These are phyloP conservation scores for Apaloderma vittatum DNA, from an alignment of 2,113 vertebrate species.

Conservation along the genomic window DNA sequence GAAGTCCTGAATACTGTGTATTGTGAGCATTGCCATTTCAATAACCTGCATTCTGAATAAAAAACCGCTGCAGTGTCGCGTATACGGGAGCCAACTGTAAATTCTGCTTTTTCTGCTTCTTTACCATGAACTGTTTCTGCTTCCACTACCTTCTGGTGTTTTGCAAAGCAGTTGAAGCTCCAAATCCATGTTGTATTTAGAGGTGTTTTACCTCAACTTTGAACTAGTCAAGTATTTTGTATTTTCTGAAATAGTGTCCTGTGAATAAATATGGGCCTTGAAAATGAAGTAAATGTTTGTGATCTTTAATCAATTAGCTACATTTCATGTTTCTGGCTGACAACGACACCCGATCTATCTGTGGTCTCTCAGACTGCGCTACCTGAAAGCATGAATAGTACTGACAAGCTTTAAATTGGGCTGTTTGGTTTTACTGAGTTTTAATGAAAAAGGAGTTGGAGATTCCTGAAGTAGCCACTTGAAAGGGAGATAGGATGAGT, in stretches of 20 bases:
- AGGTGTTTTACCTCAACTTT: background rate
- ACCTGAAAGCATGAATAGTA: background rate
- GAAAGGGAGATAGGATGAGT: background rate
- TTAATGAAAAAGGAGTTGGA: slow-evolving; percentile 35
- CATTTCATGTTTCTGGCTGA: too few relatives aligned
- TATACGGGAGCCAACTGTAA: background rate
- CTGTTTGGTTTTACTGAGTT: slow-evolving; percentile 25
- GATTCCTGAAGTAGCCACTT: background rate
- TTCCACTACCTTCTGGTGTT: background rate
- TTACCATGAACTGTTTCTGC: background rate
- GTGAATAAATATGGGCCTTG: background rate
- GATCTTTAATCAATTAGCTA: background rate
- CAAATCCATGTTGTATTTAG: background rate
- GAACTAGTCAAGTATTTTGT: background rate
- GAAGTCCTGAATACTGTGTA: background rate
- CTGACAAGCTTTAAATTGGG: slow-evolving; percentile 10
- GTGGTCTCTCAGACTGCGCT: background rate
- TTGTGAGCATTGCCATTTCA: background rate
- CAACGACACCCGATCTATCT: background rate
- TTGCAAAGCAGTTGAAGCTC: background rate
- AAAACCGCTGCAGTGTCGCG: background rate
- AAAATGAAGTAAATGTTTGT: background rate
- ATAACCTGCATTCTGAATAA: background rate
- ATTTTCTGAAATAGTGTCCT: background rate
- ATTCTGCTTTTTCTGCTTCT: background rate